These are phyloP conservation scores for Venustaconcha ellipsiformis DNA, from an alignment of 1,140 invertebrate species.

Conservation along the genomic window DNA sequence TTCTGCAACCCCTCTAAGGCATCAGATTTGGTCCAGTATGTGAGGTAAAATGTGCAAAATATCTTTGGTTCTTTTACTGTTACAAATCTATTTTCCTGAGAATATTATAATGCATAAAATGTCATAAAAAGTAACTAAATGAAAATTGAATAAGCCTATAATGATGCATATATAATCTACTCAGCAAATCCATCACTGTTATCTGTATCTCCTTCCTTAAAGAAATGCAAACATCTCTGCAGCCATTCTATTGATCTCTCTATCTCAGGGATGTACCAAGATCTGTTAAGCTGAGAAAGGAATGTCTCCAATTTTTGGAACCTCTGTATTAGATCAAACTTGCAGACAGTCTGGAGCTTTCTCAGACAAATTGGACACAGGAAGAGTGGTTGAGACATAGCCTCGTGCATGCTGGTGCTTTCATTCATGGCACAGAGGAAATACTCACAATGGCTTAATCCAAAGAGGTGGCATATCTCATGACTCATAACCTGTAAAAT, in stretches of 20 bases:
- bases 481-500: slow-evolving; percentile 49
- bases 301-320: slow-evolving; percentile 41
- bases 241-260: slow-evolving; percentile 22
- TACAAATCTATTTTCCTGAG: too few relatives aligned
- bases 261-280: slow-evolving; percentile 10
- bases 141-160: neutral
- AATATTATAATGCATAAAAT: too few relatives aligned
- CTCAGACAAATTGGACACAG: slow-evolving; percentile 61
- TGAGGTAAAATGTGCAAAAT: too few relatives aligned
- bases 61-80: too few relatives aligned
- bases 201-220: slow-evolving; percentile 7
- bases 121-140: too few relatives aligned
- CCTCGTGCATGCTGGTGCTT: slow-evolving; percentile 46
- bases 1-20: too few relatives aligned
- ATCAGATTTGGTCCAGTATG: too few relatives aligned
- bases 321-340: slow-evolving; percentile 45
- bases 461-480: slow-evolving; percentile 58
- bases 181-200: neutral
- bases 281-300: slow-evolving; percentile 22
- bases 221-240: slow-evolving; percentile 17
- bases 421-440: slow-evolving; percentile 63
- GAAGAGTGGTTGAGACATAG: slow-evolving; percentile 51
- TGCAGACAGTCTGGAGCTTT: slow-evolving; percentile 50
- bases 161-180: neutral
- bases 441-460: slow-evolving; percentile 53